phyloP scores from a whole-genome alignment of 2,888 invertebrate species.

The Ceriagrion tenellum region DNA sequence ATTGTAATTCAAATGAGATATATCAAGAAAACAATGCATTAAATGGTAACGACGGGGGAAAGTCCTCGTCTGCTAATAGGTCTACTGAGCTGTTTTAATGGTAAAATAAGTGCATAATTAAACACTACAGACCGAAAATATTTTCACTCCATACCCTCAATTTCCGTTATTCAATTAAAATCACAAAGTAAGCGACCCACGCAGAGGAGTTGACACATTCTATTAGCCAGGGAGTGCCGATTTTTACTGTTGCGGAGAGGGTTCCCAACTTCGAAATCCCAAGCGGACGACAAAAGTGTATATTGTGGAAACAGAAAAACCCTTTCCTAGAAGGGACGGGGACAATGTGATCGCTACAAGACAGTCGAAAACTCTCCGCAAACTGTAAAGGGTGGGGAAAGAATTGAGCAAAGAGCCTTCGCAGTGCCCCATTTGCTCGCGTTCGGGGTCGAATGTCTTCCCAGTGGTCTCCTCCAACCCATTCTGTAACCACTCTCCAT shows the following conservation, averaged over 20 bases:
- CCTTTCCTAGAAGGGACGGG: background rate
- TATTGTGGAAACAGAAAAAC: background rate
- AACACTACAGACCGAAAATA: too few species aligned
- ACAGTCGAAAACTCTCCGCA: background rate
- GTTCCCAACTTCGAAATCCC: background rate
- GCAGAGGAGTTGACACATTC: too few species aligned
- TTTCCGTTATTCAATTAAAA: too few species aligned
- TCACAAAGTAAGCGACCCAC: too few species aligned
- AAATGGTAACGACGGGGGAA: too few species aligned
- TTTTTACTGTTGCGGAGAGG: background rate
- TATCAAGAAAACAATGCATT: too few species aligned
- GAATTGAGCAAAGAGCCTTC: background rate
- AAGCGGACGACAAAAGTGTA: background rate
- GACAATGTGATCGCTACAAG: background rate
- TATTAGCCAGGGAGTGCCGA: background rate
- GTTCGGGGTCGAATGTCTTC: background rate
- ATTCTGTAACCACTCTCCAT: background rate
- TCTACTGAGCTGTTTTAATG: too few species aligned
- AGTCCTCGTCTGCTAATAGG: too few species aligned
- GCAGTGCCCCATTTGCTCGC: background rate
- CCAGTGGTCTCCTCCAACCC: background rate
- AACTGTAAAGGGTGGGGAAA: background rate
- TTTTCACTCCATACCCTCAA: too few species aligned
- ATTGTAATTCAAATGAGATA: too few species aligned
- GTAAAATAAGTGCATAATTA: too few species aligned